phyloP scores from a whole-genome alignment of 2,797 vertebrate genomes.

The Menidia menidia region DNA sequence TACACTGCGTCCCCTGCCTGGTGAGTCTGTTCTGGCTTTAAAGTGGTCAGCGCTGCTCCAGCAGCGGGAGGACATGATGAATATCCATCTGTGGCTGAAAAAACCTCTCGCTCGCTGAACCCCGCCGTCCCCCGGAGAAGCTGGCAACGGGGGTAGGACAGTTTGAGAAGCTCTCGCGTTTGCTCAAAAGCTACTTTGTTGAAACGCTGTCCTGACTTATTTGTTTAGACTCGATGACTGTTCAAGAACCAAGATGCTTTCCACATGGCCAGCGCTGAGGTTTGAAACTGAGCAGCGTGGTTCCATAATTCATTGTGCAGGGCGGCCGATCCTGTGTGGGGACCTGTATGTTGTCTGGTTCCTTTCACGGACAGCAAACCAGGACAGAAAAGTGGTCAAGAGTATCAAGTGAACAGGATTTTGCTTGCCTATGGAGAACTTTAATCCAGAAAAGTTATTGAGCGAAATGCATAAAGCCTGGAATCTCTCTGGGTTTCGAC shows the following conservation, averaged over 20 bases:
- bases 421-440: too few relatives aligned
- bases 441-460: too few relatives aligned
- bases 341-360: slow-evolving; percentile 38
- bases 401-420: too few relatives aligned
- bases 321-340: slow-evolving; percentile 19
- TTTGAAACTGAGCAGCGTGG: slow-evolving; percentile 56
- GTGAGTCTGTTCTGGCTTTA: slow-evolving; percentile 50
- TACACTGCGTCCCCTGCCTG: slow-evolving; percentile 56
- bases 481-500: not conserved
- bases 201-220: slow-evolving; percentile 36
- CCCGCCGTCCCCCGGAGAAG: slow-evolving; percentile 14
- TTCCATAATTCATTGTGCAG: slow-evolving; percentile 54
- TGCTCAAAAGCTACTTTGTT: slow-evolving; percentile 45
- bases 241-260: slow-evolving; percentile 57
- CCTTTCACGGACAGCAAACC: slow-evolving; percentile 29
- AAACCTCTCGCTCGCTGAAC: slow-evolving; percentile 23
- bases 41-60: slow-evolving; percentile 49
- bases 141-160: slow-evolving; percentile 7
- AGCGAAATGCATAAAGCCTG: too few relatives aligned
- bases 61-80: slow-evolving; percentile 32
- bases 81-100: slow-evolving; percentile 42
- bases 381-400: slow-evolving; percentile 7
- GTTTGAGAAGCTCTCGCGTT: slow-evolving; percentile 34
- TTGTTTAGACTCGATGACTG: slow-evolving; percentile 66
- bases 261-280: slow-evolving; percentile 55